Conservation (phyloP, 2,888 invertebrate species). For the Aromia moschata region DNA sequence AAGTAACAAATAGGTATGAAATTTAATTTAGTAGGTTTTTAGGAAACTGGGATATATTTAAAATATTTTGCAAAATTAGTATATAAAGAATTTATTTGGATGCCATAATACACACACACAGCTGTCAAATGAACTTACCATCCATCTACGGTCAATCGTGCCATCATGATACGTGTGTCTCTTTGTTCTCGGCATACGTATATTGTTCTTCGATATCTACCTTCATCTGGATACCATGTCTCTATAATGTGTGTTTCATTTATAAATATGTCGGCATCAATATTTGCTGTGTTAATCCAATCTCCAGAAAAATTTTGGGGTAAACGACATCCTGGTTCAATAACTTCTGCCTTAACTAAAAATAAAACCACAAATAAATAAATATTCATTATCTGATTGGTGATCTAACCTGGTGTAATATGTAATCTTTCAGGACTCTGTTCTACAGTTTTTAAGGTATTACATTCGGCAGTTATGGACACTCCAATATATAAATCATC, state of each 20-base stretch:
- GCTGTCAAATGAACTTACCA: slow-evolving; percentile 71
- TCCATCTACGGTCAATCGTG: slow-evolving; percentile 94
- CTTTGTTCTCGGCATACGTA: slow-evolving; percentile 94
- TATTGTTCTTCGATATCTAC: slow-evolving; percentile 85
- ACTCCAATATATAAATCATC: slow-evolving; percentile 92
- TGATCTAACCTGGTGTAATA: slow-evolving; percentile 77
- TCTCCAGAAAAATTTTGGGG: slow-evolving; percentile 94
- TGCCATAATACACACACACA: no score
- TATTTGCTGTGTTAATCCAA: slow-evolving; percentile 98
- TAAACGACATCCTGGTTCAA: slow-evolving; percentile 89
- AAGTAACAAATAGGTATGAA: no score
- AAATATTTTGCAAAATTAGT: no score
- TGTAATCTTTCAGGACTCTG: slow-evolving; percentile 90
- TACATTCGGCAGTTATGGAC: slow-evolving; percentile 94
- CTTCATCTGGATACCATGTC: slow-evolving; percentile 93
- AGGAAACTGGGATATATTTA: no score
- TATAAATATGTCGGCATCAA: slow-evolving; percentile 92
- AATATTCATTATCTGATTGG: no score
- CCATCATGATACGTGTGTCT: slow-evolving; percentile 94
- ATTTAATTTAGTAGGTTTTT: no score
- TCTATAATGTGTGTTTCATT: slow-evolving; percentile 97
- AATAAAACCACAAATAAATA: no score
- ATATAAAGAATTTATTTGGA: no score
- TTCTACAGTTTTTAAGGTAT: slow-evolving; percentile 90
- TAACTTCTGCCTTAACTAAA: slow-evolving; percentile 81